Evolutionary conservation across 2,888 invertebrate species (phyloP).

Genomic region (Aspidapion aeneum): DNA sequence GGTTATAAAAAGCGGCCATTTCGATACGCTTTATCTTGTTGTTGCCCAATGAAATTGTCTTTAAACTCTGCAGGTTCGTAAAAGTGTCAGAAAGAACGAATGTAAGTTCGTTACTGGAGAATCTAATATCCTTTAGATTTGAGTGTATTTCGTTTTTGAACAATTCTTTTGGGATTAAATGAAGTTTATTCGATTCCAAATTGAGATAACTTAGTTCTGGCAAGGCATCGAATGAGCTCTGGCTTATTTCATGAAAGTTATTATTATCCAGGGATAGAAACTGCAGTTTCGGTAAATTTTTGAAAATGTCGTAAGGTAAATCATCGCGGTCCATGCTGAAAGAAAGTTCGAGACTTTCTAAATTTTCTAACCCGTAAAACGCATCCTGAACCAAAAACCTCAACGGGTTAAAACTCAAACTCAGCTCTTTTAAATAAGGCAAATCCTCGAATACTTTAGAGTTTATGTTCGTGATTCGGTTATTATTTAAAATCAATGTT

Average conservation of each 20-base stretch:
- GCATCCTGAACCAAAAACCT: conserved; percentile 77
- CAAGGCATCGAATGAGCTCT: conserved; percentile 68
- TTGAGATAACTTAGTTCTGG: conserved; percentile 75
- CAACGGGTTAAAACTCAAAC: conserved; percentile 88
- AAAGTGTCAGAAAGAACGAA: conserved; percentile 68
- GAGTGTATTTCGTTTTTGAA: conserved; percentile 68
- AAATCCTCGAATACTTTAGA: conserved; percentile 69
- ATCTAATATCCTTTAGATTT: conserved; percentile 71
- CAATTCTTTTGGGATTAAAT: conserved; percentile 63
- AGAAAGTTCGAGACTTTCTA: conserved; percentile 82
- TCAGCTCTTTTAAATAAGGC: conserved; percentile 78
- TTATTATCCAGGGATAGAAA: conserved; percentile 89
- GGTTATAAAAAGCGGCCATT: conserved; percentile 69
- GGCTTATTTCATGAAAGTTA: conserved; percentile 69
- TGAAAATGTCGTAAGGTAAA: conserved; percentile 73
- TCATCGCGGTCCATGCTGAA: conserved; percentile 79
- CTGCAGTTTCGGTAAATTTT: conserved; percentile 68
- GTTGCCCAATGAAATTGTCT: conserved; percentile 74
- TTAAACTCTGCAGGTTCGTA: conserved; percentile 65
- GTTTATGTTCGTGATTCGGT: conserved; percentile 72
- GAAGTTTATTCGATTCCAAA: conserved; percentile 80
- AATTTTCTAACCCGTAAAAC: conserved; percentile 70
- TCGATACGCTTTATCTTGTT: conserved; percentile 72
- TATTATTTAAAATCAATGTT: conserved; percentile 79
- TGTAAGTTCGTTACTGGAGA: conserved; percentile 78